Conservation (phyloP, 2,113 vertebrate genomes). For the Takifugu flavidus region DNA sequence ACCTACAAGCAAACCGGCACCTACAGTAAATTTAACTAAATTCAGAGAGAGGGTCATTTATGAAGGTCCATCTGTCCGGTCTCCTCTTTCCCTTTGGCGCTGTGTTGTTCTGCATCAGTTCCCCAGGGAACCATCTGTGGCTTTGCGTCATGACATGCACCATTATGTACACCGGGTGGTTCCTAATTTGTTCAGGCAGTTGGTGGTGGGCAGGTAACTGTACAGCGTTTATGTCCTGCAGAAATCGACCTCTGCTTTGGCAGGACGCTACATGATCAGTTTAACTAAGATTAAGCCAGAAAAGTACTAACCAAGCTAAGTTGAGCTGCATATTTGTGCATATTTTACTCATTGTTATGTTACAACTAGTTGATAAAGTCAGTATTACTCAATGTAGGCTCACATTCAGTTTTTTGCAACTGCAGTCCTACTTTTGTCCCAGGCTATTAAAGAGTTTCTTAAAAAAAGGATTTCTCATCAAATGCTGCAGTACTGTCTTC, state of each 20-base stretch:
- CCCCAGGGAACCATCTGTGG: not conserved
- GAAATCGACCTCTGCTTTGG: no score
- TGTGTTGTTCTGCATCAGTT: not conserved
- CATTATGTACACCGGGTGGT: not conserved
- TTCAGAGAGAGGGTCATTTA: no score
- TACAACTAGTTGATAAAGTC: no score
- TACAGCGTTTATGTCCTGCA: no score
- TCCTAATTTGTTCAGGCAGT: not conserved
- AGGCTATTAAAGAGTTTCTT: no score
- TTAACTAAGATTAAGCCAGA: not conserved
- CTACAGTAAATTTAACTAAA: not conserved
- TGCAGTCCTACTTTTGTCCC: no score
- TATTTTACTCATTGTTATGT: no score
- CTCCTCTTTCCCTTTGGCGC: not conserved
- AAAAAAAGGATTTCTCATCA: slow-evolving; percentile 18
- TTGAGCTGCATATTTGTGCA: no score
- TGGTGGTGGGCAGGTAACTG: not conserved
- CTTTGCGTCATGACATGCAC: not conserved
- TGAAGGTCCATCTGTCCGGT: no score
- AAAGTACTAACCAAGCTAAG: not conserved
- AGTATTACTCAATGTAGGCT: no score
- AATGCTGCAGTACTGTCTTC: slow-evolving; percentile 15
- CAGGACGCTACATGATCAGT: not conserved
- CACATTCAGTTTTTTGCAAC: no score
- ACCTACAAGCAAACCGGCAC: not conserved